Percentiles rank a stretch among this genome's conserved stretches.
These are phyloP conservation scores for Chamaea fasciata DNA, from an alignment of 2,113 vertebrate genomes.

Conservation along the genomic window DNA sequence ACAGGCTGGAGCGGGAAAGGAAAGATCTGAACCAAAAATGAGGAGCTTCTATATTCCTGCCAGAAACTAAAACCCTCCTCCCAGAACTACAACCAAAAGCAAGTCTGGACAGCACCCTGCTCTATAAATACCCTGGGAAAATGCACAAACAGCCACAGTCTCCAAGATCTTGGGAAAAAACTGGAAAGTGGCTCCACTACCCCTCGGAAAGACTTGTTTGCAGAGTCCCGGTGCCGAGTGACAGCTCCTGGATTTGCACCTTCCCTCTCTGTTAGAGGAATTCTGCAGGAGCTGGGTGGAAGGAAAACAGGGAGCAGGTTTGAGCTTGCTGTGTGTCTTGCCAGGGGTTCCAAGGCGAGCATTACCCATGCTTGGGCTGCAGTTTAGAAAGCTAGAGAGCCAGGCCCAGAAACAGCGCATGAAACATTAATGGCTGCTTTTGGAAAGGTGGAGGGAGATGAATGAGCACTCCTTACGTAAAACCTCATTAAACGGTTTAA, in stretches of 20 bases:
- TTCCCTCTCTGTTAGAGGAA: not conserved
- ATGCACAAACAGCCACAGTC: not conserved
- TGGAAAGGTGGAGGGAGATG: not conserved
- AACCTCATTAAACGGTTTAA: not conserved
- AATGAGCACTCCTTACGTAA: not conserved
- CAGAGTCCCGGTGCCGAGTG: not conserved
- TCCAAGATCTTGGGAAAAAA: not conserved
- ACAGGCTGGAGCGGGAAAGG: accelerated
- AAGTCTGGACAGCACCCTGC: not conserved
- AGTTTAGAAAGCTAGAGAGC: not conserved
- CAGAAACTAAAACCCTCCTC: not conserved
- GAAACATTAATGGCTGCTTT: not conserved
- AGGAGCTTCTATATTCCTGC: not conserved
- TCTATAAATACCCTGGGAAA: constrained; percentile 5
- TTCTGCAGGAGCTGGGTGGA: not conserved
- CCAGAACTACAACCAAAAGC: not conserved
- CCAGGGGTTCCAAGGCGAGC: not conserved
- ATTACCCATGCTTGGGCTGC: not conserved
- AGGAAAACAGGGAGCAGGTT: not conserved
- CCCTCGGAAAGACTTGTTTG: not conserved
- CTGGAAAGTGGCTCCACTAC: not conserved
- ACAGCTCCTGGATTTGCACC: not conserved
- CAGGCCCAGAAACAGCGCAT: not conserved
- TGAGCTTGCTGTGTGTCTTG: not conserved
- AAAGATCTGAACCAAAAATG: not conserved